A percentile compares a stretch with the other conserved stretches of the same genome.
These are phyloP conservation scores for Sebastiscus tertius DNA, from an alignment of 2,797 vertebrate species.

Conservation along the genomic window DNA sequence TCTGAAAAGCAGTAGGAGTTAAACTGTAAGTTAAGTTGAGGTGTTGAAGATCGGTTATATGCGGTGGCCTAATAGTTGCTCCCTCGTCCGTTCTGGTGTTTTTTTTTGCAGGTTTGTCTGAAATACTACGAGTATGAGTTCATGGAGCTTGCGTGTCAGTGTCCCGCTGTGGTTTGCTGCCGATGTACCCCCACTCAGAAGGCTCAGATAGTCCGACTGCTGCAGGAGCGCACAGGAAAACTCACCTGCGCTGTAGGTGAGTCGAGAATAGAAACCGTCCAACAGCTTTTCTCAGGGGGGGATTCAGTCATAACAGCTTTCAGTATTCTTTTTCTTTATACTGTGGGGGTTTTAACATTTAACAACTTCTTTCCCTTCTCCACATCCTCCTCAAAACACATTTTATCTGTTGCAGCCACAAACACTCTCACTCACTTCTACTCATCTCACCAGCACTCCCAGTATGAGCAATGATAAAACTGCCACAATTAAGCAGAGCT, in stretches of 20 bases:
- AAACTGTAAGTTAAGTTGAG: constrained; percentile 48
- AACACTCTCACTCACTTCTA: not conserved
- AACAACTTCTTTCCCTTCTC: not conserved
- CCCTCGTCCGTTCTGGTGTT: not conserved
- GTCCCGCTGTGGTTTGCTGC: constrained; percentile 96
- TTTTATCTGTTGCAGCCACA: not conserved
- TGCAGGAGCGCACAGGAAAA: constrained; percentile 95
- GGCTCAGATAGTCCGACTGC: constrained; percentile 94
- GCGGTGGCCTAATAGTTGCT: constrained; percentile 2
- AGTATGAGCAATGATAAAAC: not conserved
- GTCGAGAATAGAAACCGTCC: constrained; percentile 27
- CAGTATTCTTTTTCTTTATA: not conserved
- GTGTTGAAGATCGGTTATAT: constrained; percentile 29
- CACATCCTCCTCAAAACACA: not conserved
- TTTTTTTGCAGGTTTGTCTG: constrained; percentile 86
- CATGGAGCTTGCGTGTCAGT: constrained; percentile 98
- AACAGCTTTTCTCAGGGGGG: not conserved
- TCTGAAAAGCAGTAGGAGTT: constrained; percentile 33
- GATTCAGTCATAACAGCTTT: not conserved
- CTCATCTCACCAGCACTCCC: not conserved
- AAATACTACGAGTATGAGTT: constrained; percentile 98
- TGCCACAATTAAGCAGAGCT: not conserved
- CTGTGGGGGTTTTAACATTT: not conserved
- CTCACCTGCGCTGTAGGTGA: constrained; percentile 97
- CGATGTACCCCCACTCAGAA: constrained; percentile 97